phyloP scores from a whole-genome alignment of 2,113 vertebrate genomes.

The Mormyrus iriodes region DNA sequence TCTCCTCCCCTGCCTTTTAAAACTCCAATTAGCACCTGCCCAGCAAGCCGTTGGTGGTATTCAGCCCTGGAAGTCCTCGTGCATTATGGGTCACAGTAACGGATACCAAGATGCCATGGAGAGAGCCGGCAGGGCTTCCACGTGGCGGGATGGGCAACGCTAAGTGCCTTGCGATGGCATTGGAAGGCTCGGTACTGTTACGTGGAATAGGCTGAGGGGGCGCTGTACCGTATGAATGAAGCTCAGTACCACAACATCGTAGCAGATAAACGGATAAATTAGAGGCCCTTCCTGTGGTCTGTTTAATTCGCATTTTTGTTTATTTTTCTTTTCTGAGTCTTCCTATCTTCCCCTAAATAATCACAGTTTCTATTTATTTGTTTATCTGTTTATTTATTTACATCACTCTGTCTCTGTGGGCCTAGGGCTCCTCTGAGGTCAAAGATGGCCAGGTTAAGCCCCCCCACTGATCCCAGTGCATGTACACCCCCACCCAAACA shows the following conservation, averaged over 20 bases:
- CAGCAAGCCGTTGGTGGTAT: background rate
- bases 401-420: background rate
- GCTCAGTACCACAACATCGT: conserved; percentile 23
- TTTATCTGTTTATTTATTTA: background rate
- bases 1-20: background rate
- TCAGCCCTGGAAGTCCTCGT: background rate
- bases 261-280: background rate
- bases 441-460: background rate
- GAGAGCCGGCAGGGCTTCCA: background rate
- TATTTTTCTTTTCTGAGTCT: background rate
- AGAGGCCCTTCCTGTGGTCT: background rate
- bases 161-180: background rate
- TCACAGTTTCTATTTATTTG: background rate
- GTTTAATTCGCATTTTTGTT: background rate
- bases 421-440: background rate
- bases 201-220: background rate
- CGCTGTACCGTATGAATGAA: background rate
- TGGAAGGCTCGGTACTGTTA: background rate
- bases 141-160: background rate
- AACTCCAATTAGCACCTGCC: background rate
- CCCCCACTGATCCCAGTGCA: background rate
- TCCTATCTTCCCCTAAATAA: background rate
- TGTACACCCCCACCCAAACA: background rate
- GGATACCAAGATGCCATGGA: background rate
- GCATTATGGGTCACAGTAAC: background rate